phyloP scores from a whole-genome alignment of 2,113 vertebrate species.

The Microtus montanus region DNA sequence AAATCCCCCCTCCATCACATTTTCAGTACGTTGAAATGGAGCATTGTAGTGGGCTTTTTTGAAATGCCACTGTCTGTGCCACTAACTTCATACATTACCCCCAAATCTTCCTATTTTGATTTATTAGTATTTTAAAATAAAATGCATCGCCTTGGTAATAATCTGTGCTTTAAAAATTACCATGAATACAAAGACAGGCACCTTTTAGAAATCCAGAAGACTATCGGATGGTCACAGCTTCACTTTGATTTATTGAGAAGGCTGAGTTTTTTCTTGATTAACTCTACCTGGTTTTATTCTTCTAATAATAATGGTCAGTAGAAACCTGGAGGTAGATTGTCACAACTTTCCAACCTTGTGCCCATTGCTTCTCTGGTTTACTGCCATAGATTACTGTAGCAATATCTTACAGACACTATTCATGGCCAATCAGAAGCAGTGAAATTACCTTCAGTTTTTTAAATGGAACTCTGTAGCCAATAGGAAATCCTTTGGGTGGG shows the following conservation, averaged over 20 bases:
- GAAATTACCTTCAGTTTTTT: slow-evolving; percentile 71
- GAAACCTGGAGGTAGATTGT: slow-evolving; percentile 55
- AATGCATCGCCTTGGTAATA: slow-evolving; percentile 11
- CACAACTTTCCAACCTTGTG: slow-evolving; percentile 61
- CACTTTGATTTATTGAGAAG: slow-evolving; percentile 41
- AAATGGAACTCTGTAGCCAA: slow-evolving; percentile 74
- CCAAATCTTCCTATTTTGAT: slow-evolving; percentile 27
- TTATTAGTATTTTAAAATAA: slow-evolving; percentile 60
- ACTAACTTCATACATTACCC: slow-evolving; percentile 15
- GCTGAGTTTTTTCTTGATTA: slow-evolving; percentile 37
- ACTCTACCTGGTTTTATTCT: slow-evolving; percentile 27
- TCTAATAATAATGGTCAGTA: slow-evolving; percentile 39
- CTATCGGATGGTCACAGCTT: not conserved
- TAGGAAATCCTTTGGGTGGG: slow-evolving; percentile 69
- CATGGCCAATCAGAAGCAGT: slow-evolving; percentile 68
- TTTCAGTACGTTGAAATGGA: not conserved
- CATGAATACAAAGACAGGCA: not conserved
- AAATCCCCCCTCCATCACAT: not conserved
- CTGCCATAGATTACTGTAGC: slow-evolving; percentile 53
- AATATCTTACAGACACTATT: slow-evolving; percentile 62
- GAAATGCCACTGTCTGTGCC: slow-evolving; percentile 1
- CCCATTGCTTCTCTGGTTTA: slow-evolving; percentile 56
- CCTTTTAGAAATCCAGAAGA: slow-evolving; percentile 38
- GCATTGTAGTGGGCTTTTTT: not conserved
- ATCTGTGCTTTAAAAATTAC: slow-evolving; percentile 50